A percentile compares a stretch with the other conserved stretches of the same genome.
Conservation (phyloP, 1,140 invertebrate genomes). For the Eriocheir sinensis region DNA sequence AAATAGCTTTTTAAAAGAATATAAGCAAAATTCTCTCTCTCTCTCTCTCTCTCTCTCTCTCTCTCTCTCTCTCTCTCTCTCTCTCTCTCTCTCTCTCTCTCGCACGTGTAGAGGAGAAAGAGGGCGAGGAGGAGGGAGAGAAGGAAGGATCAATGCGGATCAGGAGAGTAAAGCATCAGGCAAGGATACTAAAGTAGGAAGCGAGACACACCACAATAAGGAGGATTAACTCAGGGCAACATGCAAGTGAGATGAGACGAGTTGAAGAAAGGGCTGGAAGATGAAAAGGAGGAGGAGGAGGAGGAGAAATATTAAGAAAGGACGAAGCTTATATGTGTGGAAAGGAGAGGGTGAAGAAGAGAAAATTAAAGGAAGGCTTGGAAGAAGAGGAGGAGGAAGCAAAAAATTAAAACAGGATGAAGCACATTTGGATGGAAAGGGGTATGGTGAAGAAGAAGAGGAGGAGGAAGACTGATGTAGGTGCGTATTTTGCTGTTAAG, state of each 20-base stretch:
- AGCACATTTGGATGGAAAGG: no score
- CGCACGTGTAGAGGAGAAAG: not conserved
- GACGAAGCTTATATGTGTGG: not conserved
- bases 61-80: no score
- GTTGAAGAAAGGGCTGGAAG: not conserved
- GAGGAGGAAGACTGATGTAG: no score
- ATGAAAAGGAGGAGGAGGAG: not conserved
- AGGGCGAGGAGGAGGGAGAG: not conserved
- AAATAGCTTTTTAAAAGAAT: no score
- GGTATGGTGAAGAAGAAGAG: no score
- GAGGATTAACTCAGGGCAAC: not conserved
- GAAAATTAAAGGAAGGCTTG: no score
- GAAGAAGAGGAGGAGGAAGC: no score
- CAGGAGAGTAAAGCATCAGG: not conserved
- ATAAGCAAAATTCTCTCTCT: no score
- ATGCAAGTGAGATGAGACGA: not conserved
- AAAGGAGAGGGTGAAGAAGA: not conserved
- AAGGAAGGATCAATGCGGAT: not conserved
- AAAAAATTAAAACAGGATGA: no score
- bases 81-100: no score
- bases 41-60: no score
- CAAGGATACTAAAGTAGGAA: not conserved
- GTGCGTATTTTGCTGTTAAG: no score
- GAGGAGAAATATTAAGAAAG: not conserved
- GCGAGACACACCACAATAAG: not conserved